Evolutionary conservation across 2,888 invertebrate genomes (phyloP).

Genomic region (Mimachlamys varia): DNA sequence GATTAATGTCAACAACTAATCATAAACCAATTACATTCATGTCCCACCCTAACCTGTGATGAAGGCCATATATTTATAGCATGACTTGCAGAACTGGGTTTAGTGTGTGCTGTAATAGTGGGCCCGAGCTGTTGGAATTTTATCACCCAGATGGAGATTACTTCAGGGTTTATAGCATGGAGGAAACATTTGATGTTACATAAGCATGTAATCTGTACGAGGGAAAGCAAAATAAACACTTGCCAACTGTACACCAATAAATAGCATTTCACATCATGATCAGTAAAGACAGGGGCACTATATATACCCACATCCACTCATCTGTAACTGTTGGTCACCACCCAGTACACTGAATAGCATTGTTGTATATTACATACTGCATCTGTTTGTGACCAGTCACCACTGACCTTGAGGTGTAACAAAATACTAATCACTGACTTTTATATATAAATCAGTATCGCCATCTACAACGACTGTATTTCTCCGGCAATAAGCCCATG

Average conservation of each 20-base stretch:
- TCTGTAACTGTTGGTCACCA: not conserved
- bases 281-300: not conserved
- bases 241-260: not conserved
- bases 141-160: not conserved
- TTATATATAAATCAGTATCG: not conserved
- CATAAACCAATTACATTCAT: not conserved
- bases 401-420: not conserved
- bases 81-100: not conserved
- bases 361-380: not conserved
- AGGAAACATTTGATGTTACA: slow-evolving; percentile 25
- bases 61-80: not conserved
- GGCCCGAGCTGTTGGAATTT: not conserved
- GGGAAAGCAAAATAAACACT: not conserved
- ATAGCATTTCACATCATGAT: not conserved
- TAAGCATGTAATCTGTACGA: not conserved
- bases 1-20: slow-evolving; percentile 1
- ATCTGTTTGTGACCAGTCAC: not conserved
- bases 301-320: not conserved
- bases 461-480: no score
- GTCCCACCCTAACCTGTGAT: not conserved
- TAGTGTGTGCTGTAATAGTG: not conserved
- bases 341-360: not conserved
- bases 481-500: no score
- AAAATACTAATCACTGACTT: not conserved
- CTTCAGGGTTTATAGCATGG: not conserved